Evolutionary conservation across 2,888 invertebrate species (phyloP).

Genomic region (Orthosia incerta): DNA sequence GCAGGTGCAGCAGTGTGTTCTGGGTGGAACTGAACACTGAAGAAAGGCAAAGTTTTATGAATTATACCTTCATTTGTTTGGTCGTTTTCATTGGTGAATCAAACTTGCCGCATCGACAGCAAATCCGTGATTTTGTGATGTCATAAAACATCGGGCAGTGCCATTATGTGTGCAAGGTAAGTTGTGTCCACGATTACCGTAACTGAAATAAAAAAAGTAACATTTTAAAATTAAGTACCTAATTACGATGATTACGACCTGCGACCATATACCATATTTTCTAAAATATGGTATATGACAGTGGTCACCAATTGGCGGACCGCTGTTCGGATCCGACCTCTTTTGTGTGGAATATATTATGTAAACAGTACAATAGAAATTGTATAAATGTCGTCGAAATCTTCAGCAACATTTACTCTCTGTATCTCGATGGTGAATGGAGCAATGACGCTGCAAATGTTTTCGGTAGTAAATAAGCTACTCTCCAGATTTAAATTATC

Average conservation of each 20-base stretch:
- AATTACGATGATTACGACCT: neutral
- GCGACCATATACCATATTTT: too few relatives aligned
- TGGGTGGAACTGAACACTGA: constrained; percentile 99
- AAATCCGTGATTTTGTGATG: constrained; percentile 99
- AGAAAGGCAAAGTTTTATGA: constrained; percentile 95
- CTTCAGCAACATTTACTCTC: too few relatives aligned
- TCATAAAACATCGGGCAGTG: constrained; percentile 98
- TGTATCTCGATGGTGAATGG: too few relatives aligned
- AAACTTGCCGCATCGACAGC: constrained; percentile 96
- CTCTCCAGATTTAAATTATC: too few relatives aligned
- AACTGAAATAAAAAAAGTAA: constrained; percentile 90
- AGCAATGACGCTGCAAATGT: too few relatives aligned
- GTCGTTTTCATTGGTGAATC: constrained; percentile 99
- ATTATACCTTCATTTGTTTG: constrained; percentile 99
- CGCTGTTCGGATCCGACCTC: too few relatives aligned
- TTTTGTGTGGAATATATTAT: too few relatives aligned
- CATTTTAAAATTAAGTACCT: neutral
- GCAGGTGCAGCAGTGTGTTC: constrained; percentile 99
- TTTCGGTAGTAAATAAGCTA: too few relatives aligned
- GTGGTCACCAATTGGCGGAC: too few relatives aligned
- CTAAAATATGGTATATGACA: too few relatives aligned
- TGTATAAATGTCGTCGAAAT: too few relatives aligned
- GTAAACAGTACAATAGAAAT: too few relatives aligned
- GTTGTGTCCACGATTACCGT: constrained; percentile 99
- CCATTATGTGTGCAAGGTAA: constrained; percentile 98